phyloP scores from a whole-genome alignment of 2,113 vertebrate genomes.

The Hypanus sabinus region DNA sequence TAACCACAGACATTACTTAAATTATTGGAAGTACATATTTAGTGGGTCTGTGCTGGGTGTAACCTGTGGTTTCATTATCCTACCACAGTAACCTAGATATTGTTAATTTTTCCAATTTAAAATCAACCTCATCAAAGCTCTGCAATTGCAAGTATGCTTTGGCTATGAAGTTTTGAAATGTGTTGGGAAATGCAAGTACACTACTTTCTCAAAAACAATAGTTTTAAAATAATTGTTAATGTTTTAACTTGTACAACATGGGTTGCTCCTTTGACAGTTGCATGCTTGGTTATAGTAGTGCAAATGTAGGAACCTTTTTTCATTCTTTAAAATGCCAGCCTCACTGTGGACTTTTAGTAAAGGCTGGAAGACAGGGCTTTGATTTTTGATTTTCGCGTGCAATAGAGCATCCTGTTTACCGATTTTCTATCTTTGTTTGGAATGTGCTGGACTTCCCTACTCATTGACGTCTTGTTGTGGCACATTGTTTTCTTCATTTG shows the following conservation, averaged over 20 bases:
- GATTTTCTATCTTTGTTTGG: not conserved
- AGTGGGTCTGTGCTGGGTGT: too few relatives aligned
- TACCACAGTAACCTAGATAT: too few relatives aligned
- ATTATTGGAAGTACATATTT: too few relatives aligned
- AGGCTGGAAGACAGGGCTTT: not conserved
- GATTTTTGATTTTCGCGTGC: not conserved
- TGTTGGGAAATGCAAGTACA: not conserved
- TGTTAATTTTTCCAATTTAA: too few relatives aligned
- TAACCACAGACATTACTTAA: too few relatives aligned
- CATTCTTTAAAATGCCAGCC: not conserved
- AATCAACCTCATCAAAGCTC: too few relatives aligned
- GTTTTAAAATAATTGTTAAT: too few relatives aligned
- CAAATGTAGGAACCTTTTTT: not conserved
- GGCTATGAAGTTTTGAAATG: not conserved
- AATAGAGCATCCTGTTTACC: not conserved
- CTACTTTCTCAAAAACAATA: not conserved
- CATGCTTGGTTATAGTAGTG: not conserved
- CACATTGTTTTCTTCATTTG: not conserved
- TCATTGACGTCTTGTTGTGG: not conserved
- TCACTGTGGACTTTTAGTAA: not conserved
- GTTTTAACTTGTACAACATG: not conserved
- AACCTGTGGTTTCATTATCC: too few relatives aligned
- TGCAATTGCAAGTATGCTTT: too few relatives aligned
- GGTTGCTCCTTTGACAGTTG: not conserved
- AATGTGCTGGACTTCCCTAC: not conserved